Base-by-base conservation (phyloP, 2,113 vertebrate genomes). In the Phalacrocorax carbo region DNA sequence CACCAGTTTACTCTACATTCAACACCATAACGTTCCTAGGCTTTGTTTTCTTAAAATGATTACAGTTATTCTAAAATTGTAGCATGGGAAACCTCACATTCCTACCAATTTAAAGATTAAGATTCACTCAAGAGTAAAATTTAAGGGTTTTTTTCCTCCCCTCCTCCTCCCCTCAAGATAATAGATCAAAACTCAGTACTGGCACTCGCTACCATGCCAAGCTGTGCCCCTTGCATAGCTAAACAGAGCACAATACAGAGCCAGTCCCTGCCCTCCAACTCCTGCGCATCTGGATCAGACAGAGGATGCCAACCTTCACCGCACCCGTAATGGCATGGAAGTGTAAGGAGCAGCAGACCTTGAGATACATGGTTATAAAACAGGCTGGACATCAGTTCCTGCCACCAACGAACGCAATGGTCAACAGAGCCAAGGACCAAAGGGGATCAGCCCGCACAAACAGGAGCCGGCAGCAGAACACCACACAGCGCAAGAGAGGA, bases 11-110 rank as follows among this genome's bases (percentile, higher is more conserved):
- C 88, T 93, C 71, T 61, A 73, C 51, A 75, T 93, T 93, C 91
- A 87, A 62, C n/a, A 58, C 77, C 54, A 87, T 32, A 68, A 73
- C 32, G 84, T 85, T 89, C 84, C 66, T 85, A 91, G 61, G 78
- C 91, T 95, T 94, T 97, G 89, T 95, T 77, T 95, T 58, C 93
- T 70, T 66, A 58, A 82, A 91, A 89, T 80, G 40, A 97, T 95
- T 94, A 95, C 62, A 88, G 87, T 90, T 80, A 92, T 94, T 89
- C 51, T 58, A 85, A 94, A 95, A 94, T 48, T 21, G 19, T 12
- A 80, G 66, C 77, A 90, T 64, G 26, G 66, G 78, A 82, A 90
- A 16, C 6, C 46, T 93, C 71, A 13, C 29, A 66, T 86, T 94
- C 78, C n/a, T 86, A 44, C 20, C 85, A 94, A 95, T 97, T 88